Percentiles rank a stretch among this genome's conserved stretches.
Conservation (phyloP, 2,113 vertebrate species). For the Crotalus horridus region DNA sequence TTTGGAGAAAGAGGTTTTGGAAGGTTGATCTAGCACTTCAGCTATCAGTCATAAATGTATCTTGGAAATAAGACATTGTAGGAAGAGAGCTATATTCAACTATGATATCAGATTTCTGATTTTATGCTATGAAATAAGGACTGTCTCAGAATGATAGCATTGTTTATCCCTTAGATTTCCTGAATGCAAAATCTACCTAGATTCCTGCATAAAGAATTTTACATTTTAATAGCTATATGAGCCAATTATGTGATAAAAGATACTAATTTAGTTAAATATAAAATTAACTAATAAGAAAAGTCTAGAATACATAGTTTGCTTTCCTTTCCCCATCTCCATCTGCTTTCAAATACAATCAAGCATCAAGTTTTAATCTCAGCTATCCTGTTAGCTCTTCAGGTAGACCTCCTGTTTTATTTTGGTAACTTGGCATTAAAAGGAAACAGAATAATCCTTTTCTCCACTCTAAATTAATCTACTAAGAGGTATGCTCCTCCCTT, state of each 20-base stretch:
- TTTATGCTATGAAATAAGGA: background rate
- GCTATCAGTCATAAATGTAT: background rate
- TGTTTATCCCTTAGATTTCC: background rate
- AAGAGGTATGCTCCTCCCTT: constrained; percentile 39
- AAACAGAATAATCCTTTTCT: constrained; percentile 56
- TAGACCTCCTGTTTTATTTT: constrained; percentile 53
- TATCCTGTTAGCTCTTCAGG: constrained; percentile 47
- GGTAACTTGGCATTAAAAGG: constrained; percentile 55
- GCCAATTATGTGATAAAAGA: background rate
- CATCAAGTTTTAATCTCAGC: constrained; percentile 47
- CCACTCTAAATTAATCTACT: constrained; percentile 45
- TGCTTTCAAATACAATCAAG: constrained; percentile 25
- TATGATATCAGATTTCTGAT: background rate
- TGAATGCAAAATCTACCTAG: background rate
- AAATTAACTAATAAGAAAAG: background rate
- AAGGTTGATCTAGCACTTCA: background rate
- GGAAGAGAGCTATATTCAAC: background rate
- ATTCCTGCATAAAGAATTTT: background rate
- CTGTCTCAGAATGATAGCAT: background rate
- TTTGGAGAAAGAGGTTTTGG: background rate
- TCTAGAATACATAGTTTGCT: background rate
- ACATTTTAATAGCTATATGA: too few species aligned
- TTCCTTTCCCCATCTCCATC: constrained; percentile 54
- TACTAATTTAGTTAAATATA: background rate
- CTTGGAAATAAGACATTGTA: background rate